phyloP scores from a whole-genome alignment of 1,140 invertebrate species.

The Proctacanthus coquilletti region DNA sequence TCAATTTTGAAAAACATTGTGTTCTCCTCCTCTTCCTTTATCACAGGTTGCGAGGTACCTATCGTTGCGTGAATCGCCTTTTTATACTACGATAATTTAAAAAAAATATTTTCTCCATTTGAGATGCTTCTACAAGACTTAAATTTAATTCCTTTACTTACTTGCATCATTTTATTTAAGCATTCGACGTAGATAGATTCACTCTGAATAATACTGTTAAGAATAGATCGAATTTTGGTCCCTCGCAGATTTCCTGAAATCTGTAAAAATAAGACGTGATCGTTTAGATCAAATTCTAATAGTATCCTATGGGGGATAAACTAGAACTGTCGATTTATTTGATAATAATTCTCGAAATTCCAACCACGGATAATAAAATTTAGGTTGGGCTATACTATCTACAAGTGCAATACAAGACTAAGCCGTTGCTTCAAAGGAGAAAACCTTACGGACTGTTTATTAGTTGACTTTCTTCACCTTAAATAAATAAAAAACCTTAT shows the following conservation, averaged over 20 bases:
- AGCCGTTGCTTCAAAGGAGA: too few species aligned
- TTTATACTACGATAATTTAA: constrained; percentile 56
- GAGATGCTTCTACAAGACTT: constrained; percentile 2
- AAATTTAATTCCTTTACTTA: constrained; percentile 28
- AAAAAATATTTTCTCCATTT: constrained; percentile 2
- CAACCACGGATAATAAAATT: too few species aligned
- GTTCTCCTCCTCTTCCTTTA: constrained; percentile 73
- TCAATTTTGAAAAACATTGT: constrained; percentile 89
- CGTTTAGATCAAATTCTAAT: too few species aligned
- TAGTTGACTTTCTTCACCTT: too few species aligned
- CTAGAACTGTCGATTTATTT: too few species aligned
- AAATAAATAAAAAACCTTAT: too few species aligned
- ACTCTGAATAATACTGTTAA: constrained; percentile 78
- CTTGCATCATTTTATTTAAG: constrained; percentile 73
- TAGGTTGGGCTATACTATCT: too few species aligned
- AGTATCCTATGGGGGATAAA: too few species aligned
- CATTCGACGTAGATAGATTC: constrained; percentile 81
- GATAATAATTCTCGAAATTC: too few species aligned
- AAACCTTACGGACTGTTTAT: too few species aligned
- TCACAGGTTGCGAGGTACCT: constrained; percentile 74
- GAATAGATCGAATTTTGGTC: constrained; percentile 54
- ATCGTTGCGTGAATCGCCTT: constrained; percentile 77
- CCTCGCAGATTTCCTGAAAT: constrained; percentile 32
- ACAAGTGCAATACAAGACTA: too few species aligned
- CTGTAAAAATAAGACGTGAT: too few species aligned